A percentile compares a stretch with the other conserved stretches of the same genome.
phyloP scores from a whole-genome alignment of 2,888 invertebrate genomes.

The Endotricha flammealis region DNA sequence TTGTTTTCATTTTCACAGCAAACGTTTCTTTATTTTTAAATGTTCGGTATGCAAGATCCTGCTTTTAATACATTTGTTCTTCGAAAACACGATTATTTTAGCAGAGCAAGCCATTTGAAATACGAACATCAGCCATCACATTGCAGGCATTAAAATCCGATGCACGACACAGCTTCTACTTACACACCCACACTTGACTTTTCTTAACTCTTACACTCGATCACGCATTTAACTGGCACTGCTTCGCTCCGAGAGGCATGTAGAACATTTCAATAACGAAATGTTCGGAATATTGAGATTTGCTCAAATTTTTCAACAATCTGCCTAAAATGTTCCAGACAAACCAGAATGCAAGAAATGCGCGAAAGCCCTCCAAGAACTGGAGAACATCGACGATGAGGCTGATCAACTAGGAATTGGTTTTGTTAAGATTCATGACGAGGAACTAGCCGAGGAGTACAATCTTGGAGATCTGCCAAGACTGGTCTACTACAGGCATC shows the following conservation, averaged over 20 bases:
- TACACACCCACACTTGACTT: constrained; percentile 48
- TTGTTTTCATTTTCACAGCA: constrained; percentile 11
- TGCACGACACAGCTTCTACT: constrained; percentile 35
- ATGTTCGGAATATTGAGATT: neutral
- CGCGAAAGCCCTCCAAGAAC: constrained; percentile 91
- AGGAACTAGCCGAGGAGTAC: constrained; percentile 93
- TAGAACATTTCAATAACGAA: constrained; percentile 16
- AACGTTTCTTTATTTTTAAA: constrained; percentile 6
- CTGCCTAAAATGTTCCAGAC: constrained; percentile 77
- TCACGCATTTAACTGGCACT: constrained; percentile 64
- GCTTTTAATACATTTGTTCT: constrained; percentile 15
- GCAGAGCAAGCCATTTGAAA: constrained; percentile 12
- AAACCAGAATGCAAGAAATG: constrained; percentile 96
- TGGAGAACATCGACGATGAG: constrained; percentile 96
- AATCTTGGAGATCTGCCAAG: constrained; percentile 92
- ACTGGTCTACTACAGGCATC: constrained; percentile 94
- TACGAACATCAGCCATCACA: constrained; percentile 17
- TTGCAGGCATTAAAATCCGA: constrained; percentile 10
- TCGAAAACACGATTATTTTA: constrained; percentile 7
- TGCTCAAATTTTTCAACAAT: neutral
- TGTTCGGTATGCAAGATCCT: constrained; percentile 14
- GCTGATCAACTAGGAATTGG: constrained; percentile 96
- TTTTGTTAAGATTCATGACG: constrained; percentile 96
- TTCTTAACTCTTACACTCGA: constrained; percentile 46
- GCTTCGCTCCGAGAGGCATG: constrained; percentile 64